A percentile compares a stretch with the other conserved stretches of the same genome.
Conservation (phyloP, 1,140 invertebrate species). For the Sycobia sp. region DNA sequence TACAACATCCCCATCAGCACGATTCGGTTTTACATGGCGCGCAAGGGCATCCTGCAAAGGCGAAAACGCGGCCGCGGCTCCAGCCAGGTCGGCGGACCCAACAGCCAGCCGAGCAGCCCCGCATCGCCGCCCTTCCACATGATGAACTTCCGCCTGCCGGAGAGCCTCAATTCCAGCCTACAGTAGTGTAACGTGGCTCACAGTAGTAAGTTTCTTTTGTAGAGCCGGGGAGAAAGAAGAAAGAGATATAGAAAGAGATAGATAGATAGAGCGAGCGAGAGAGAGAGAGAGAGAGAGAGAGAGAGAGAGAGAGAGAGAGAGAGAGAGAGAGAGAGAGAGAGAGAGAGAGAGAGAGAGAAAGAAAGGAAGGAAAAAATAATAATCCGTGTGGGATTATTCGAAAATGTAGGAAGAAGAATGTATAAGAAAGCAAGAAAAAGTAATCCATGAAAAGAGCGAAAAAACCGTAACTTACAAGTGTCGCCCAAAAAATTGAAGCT, state of each 20-base stretch:
- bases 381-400: too few relatives aligned
- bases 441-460: too few relatives aligned
- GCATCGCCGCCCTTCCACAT: slow-evolving; percentile 73
- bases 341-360: background rate
- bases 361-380: slow-evolving; percentile 14
- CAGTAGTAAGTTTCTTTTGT: slow-evolving; percentile 50
- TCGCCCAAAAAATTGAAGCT: slow-evolving; percentile 29
- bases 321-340: slow-evolving; percentile 7
- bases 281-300: slow-evolving; percentile 7
- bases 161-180: slow-evolving; percentile 62
- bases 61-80: slow-evolving; percentile 71
- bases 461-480: slow-evolving; percentile 25
- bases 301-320: slow-evolving; percentile 9
- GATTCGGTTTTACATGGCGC: slow-evolving; percentile 81
- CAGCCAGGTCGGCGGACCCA: slow-evolving; percentile 49
- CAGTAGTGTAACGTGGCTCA: slow-evolving; percentile 55
- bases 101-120: slow-evolving; percentile 63
- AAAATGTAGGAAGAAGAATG: too few relatives aligned
- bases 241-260: background rate
- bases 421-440: too few relatives aligned
- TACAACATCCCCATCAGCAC: slow-evolving; percentile 86
- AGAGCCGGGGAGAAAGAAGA: slow-evolving; percentile 13
- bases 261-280: too few relatives aligned
- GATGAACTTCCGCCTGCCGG: slow-evolving; percentile 74
- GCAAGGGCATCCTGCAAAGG: slow-evolving; percentile 77